Conservation (phyloP, 2,888 invertebrate species). For the Aradus depressus region DNA sequence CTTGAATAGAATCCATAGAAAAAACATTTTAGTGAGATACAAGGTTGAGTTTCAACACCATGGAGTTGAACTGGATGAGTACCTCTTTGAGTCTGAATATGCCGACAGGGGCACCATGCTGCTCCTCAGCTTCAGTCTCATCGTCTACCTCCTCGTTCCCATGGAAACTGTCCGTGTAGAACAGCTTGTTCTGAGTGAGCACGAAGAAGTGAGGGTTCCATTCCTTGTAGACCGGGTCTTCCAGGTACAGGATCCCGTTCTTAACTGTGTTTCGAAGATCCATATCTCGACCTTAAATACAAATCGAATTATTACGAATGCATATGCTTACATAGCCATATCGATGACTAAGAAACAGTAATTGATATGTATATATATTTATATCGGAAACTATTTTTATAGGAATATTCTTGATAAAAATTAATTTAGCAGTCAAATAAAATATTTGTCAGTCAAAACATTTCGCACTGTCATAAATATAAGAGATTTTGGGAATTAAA, state of each 20-base stretch:
- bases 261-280: conserved; percentile 73
- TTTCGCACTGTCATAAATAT: no score
- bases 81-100: conserved; percentile 45
- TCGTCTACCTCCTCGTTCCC: conserved; percentile 42
- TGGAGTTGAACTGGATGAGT: no score
- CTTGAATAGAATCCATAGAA: not conserved
- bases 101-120: conserved; percentile 34
- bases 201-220: conserved; percentile 94
- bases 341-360: no score
- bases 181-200: conserved; percentile 73
- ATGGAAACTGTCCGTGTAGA: conserved; percentile 64
- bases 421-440: no score
- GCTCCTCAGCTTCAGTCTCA: conserved; percentile 42
- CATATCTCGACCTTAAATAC: conserved; percentile 49
- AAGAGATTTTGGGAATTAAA: no score
- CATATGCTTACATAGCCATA: no score
- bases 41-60: no score
- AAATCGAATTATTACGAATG: no score
- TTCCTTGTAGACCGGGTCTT: conserved; percentile 77
- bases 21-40: not conserved
- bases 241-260: conserved; percentile 78
- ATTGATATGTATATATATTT: no score
- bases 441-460: no score
- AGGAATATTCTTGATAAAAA: no score
- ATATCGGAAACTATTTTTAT: no score